phyloP scores from a whole-genome alignment of 2,888 invertebrate genomes.

The Catocala nupta region DNA sequence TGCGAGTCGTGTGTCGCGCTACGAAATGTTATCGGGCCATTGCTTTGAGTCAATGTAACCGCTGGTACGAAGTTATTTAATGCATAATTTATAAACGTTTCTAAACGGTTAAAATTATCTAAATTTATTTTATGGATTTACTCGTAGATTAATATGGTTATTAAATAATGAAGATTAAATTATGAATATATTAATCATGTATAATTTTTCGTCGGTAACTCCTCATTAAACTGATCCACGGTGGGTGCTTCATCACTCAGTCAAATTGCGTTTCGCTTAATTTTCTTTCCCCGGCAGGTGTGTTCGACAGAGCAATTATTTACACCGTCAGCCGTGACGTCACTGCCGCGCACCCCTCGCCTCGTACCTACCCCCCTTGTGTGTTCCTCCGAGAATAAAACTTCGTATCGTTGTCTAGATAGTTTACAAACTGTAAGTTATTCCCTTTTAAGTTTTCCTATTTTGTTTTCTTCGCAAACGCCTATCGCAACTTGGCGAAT shows the following conservation, averaged over 20 bases:
- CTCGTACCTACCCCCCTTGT: conserved; percentile 51
- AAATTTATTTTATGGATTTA: conserved; percentile 61
- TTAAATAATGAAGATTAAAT: conserved; percentile 63
- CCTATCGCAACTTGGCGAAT: conserved; percentile 59
- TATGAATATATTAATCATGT: conserved; percentile 45
- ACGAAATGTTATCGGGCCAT: conserved; percentile 63
- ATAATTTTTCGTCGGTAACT: conserved; percentile 82
- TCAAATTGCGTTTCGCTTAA: conserved; percentile 87
- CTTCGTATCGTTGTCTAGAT: conserved; percentile 74
- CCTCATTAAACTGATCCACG: conserved; percentile 85
- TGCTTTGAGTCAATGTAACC: conserved; percentile 57
- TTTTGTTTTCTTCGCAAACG: conserved; percentile 59
- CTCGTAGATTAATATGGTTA: conserved; percentile 59
- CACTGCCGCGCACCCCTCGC: conserved; percentile 62
- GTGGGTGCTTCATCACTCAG: conserved; percentile 86
- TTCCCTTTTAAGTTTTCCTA: conserved; percentile 66
- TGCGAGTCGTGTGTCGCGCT: conserved; percentile 66
- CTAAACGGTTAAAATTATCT: conserved; percentile 50
- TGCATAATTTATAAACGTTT: conserved; percentile 42
- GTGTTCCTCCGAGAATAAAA: conserved; percentile 68
- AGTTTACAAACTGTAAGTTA: conserved; percentile 71
- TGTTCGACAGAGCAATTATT: conserved; percentile 88
- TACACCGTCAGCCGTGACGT: conserved; percentile 84
- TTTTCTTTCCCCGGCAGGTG: conserved; percentile 87
- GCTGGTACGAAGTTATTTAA: conserved; percentile 32